Base-by-base conservation (phyloP, 2,888 invertebrate genomes). In the Unio pictorum region DNA sequence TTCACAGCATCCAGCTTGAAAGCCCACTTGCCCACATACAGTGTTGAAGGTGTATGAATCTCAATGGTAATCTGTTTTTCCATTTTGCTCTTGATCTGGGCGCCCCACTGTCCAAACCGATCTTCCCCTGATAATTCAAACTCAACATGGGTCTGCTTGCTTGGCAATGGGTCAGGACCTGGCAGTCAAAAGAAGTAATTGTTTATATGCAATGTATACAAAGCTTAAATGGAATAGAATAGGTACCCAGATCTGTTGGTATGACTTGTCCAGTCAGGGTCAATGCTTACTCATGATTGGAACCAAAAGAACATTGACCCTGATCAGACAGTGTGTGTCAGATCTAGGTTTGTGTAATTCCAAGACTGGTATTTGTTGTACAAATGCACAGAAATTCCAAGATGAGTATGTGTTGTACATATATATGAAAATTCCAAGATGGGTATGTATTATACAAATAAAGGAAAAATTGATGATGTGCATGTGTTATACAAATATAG, bases 191-290 rank as follows among this genome's bases (percentile, higher is more conserved):
- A 58, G 45, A 67, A 61, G 18, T 61, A n/a, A 67, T 55, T 61
- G 26, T 30, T 55, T 60, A 45, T 30, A 45, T 3, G n/a, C 45
- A 34, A 59, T 93, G 88, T 94, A 96, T n/a, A 94, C 93, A 76
- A 93, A 91, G 84, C 94, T 95, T 71, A 96, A 94, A 61, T 93
- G 90, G 11, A 11, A 11, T 15, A 45, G 45, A 15, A 45, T 45
- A 45, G 3, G 18, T 11, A 8, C 18, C 23, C 59, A 59, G 8
- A 59, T 59, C 8, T 45, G 45, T 45, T 34, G 34, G 7, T 8
- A 34, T 45, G 15, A 11, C 3, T 15, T 45, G 45, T 45, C 45
- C 45, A 45, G 15, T 45, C 45, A 45, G 45, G 45, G 45, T 45
- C 45, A 15, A 45, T 45, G 15, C 45, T 45, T 45, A 45, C 45